A percentile compares a stretch with the other conserved stretches of the same genome.
Evolutionary conservation across 2,797 vertebrate genomes (phyloP).

Genomic region (Morelia viridis): DNA sequence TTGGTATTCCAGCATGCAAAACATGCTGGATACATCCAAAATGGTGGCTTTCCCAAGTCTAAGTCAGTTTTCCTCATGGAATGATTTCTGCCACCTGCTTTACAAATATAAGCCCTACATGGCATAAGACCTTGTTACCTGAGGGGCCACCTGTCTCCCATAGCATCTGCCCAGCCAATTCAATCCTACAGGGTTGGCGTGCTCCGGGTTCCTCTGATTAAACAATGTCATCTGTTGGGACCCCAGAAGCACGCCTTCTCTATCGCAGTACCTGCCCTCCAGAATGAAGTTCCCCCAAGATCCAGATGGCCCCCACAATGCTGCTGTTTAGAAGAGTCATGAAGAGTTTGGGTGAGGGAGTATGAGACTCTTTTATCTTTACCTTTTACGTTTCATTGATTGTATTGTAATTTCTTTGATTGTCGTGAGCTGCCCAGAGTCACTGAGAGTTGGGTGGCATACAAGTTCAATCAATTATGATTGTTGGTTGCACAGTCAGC

Average conservation of each 20-base stretch:
- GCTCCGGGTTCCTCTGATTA: neutral
- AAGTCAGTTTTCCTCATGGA: neutral
- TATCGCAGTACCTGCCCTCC: neutral
- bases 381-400: neutral
- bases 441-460: neutral
- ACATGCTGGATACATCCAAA: neutral
- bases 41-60: neutral
- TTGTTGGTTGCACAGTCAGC: neutral
- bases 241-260: neutral
- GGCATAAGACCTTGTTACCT: neutral
- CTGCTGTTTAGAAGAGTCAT: neutral
- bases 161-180: neutral
- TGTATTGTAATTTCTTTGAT: neutral
- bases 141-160: neutral
- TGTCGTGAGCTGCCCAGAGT: neutral
- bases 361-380: neutral
- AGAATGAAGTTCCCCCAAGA: neutral
- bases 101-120: neutral
- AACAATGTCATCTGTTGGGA: neutral
- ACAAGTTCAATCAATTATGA: neutral
- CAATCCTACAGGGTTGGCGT: neutral
- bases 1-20: neutral
- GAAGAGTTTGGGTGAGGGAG: neutral
- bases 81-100: neutral
- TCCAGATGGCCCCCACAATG: neutral